Evolutionary conservation across 1,140 invertebrate genomes (phyloP).

Genomic region (Stratiolaelaps scimitus): DNA sequence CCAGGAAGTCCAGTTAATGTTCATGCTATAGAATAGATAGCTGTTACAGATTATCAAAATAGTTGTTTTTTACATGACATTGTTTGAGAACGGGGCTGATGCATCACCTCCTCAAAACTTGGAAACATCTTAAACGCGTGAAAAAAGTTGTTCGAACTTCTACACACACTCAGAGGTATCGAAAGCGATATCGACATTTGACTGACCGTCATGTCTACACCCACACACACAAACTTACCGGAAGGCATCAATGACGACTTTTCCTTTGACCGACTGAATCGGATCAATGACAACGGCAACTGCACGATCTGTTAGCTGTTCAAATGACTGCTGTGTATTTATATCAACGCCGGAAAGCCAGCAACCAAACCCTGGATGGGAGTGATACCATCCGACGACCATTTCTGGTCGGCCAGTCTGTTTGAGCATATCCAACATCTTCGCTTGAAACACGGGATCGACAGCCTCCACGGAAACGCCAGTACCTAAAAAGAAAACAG

Average conservation of each 20-base stretch:
- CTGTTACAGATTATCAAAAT: too few relatives aligned
- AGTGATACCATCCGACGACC: slow-evolving; percentile 99
- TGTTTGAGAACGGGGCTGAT: too few relatives aligned
- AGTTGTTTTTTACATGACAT: too few relatives aligned
- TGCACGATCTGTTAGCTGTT: slow-evolving; percentile 90
- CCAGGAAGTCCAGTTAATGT: too few relatives aligned
- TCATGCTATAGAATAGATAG: too few relatives aligned
- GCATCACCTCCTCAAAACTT: too few relatives aligned
- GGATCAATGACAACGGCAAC: slow-evolving; percentile 99
- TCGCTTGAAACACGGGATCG: slow-evolving; percentile 98
- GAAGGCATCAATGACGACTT: slow-evolving; percentile 86
- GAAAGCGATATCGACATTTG: too few relatives aligned
- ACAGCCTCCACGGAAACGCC: slow-evolving; percentile 99
- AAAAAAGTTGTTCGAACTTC: too few relatives aligned
- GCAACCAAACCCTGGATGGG: slow-evolving; percentile 98
- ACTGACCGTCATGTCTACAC: slow-evolving; percentile 39
- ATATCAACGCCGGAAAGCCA: slow-evolving; percentile 99
- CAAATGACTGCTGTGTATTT: slow-evolving; percentile 98
- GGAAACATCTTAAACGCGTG: too few relatives aligned
- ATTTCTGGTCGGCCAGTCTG: slow-evolving; percentile 96
- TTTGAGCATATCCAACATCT: slow-evolving; percentile 99
- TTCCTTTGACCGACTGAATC: slow-evolving; percentile 95
- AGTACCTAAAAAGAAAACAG: slow-evolving; percentile 42
- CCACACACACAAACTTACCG: slow-evolving; percentile 42
- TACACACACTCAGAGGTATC: too few relatives aligned